Conservation (phyloP, 2,797 vertebrate genomes). For the Taenioides sp. region DNA sequence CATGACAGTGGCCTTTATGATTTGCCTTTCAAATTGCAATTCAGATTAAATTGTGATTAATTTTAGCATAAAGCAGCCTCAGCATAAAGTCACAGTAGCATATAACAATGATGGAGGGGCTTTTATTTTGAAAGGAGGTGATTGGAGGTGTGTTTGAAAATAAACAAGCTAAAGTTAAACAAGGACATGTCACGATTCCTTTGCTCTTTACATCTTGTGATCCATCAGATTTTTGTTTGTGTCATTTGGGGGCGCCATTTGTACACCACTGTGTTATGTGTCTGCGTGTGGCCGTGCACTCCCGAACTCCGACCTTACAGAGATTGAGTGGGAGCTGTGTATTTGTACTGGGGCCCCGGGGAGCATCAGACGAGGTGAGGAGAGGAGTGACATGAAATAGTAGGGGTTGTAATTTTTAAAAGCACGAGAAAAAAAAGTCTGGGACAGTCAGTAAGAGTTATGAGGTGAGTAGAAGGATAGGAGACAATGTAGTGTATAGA, state of each 20-base stretch:
- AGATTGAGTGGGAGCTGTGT: conserved; percentile 51
- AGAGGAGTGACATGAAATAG: conserved; percentile 24
- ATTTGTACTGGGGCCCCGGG: conserved; percentile 56
- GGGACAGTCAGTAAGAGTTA: conserved; percentile 2
- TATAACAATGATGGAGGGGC: conserved; percentile 63
- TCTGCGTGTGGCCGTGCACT: conserved; percentile 60
- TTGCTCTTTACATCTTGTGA: conserved; percentile 43
- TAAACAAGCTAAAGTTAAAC: conserved; percentile 35
- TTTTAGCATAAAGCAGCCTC: too few species aligned
- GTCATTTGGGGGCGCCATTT: conserved; percentile 36
- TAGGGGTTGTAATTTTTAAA: conserved; percentile 1
- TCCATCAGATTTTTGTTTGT: conserved; percentile 62
- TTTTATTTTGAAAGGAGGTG: conserved; percentile 48
- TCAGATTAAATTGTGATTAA: too few species aligned
- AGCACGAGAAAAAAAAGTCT: background rate
- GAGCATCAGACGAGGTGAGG: conserved; percentile 53
- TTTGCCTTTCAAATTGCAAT: too few species aligned
- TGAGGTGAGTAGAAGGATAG: conserved; percentile 9
- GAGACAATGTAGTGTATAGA: conserved; percentile 26
- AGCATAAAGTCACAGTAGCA: conserved; percentile 49
- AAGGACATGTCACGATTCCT: conserved; percentile 39
- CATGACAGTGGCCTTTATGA: too few species aligned
- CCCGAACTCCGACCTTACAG: conserved; percentile 31
- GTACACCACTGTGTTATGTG: conserved; percentile 30
- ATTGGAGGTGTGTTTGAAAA: conserved; percentile 23